These are phyloP conservation scores for Autographa gamma DNA, from an alignment of 2,888 invertebrate genomes.

Conservation along the genomic window DNA sequence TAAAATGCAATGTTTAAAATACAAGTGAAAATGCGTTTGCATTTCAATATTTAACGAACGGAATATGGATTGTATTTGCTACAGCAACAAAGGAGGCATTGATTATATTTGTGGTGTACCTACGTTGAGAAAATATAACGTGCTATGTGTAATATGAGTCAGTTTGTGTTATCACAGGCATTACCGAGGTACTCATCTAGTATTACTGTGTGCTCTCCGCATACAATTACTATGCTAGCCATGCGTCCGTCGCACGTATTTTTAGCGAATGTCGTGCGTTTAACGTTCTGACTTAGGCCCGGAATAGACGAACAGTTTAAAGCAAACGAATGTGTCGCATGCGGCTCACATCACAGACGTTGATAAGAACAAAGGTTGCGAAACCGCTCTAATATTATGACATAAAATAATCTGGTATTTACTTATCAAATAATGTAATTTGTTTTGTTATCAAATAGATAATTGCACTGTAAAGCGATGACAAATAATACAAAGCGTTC, in stretches of 20 bases:
- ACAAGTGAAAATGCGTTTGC: constrained; percentile 1
- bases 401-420: constrained; percentile 9
- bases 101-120: constrained; percentile 18
- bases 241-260: constrained; percentile 56
- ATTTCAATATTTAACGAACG: constrained; percentile 6
- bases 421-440: constrained; percentile 16
- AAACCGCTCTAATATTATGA: constrained; percentile 12
- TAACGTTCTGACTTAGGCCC: constrained; percentile 42
- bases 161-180: constrained; percentile 42
- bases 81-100: neutral
- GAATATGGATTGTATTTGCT: neutral
- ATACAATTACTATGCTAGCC: constrained; percentile 60
- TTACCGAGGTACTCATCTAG: constrained; percentile 44
- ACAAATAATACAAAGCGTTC: constrained; percentile 19
- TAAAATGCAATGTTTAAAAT: neutral
- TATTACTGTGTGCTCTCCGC: constrained; percentile 41
- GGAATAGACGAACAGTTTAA: constrained; percentile 46
- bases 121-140: constrained; percentile 31
- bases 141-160: constrained; percentile 19
- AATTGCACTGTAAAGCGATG: constrained; percentile 23
- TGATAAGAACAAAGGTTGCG: constrained; percentile 20
- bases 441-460: constrained; percentile 31
- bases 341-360: constrained; percentile 31
- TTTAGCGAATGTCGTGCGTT: constrained; percentile 60
- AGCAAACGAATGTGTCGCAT: constrained; percentile 34